Evolutionary conservation across 2,888 invertebrate species (phyloP), one percentile per base, ranked within the genome.

Genomic region (Hesperia comma): DNA sequence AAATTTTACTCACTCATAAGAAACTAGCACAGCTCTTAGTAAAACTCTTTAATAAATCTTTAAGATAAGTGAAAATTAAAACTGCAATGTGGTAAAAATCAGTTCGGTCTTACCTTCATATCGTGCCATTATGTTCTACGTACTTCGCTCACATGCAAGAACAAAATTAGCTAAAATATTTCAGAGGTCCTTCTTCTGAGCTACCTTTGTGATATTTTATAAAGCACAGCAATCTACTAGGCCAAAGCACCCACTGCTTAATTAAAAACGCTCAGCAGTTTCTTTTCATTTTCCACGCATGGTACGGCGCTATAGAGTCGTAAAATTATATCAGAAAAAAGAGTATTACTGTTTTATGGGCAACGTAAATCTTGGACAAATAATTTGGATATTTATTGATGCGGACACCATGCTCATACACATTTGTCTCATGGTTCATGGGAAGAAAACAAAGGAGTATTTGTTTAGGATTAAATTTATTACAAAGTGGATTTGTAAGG

Each of bases 351-450:
- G 32, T 56, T 56, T 46, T 21, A 56, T 49, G 15, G 41, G 10
- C 33, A 49, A 46, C 67, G 26, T 74, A 71, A 72, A 71, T 71
- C 68, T 70, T 67, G 57, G 43, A 68, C 64, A 69, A 46, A 69
- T 72, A 70, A 37, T 37, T 14, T 53, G 26, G 26, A 26, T 26
- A 26, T 26, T 26, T 26, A 26, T 26, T 26, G 26, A 26, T 26
- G 26, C 26, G 5, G 26, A 26, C 26, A 26, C 26, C 26, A 26
- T 26, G 26, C 26, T 26, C 26, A 26, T 26, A 26, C 26, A 26
- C 26, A 26, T 26, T 26, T 26, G 26, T 26, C 26, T 26, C 26
- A 26, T 26, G 26, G 26, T 26, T 26, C 26, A 26, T 26, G 26
- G 26, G 26, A 26, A 26, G 26, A 26, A 26, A 26, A 26, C 26